Evolutionary conservation across 1,140 invertebrate species (phyloP).

Genomic region (Potamilus streckersoni): DNA sequence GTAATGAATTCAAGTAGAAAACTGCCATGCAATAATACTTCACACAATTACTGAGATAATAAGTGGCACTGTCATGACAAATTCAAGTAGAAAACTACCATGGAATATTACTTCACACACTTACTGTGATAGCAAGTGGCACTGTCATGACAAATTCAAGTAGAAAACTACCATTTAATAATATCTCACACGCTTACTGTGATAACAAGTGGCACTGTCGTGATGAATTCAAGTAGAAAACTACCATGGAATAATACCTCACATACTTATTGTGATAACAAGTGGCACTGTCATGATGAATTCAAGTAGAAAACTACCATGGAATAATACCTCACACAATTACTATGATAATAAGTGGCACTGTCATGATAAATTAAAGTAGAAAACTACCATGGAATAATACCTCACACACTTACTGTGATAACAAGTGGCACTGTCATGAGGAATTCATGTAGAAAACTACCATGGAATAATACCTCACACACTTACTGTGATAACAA

Average conservation of each 20-base stretch:
- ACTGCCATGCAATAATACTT: slow-evolving; percentile 90
- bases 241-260: slow-evolving; percentile 92
- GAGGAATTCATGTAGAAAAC: slow-evolving; percentile 93
- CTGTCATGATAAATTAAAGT: slow-evolving; percentile 92
- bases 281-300: slow-evolving; percentile 94
- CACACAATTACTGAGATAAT: slow-evolving; percentile 92
- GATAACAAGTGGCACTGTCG: slow-evolving; percentile 92
- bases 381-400: slow-evolving; percentile 93
- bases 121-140: slow-evolving; percentile 93
- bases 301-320: slow-evolving; percentile 94
- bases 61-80: slow-evolving; percentile 94
- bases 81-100: slow-evolving; percentile 93
- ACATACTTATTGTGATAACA: slow-evolving; percentile 91
- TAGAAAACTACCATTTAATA: slow-evolving; percentile 92
- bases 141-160: slow-evolving; percentile 94
- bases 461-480: slow-evolving; percentile 91
- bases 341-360: slow-evolving; percentile 93
- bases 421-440: slow-evolving; percentile 94
- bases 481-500: slow-evolving; percentile 92
- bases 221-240: slow-evolving; percentile 94
- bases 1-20: slow-evolving; percentile 95
- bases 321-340: slow-evolving; percentile 92
- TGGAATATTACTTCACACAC: slow-evolving; percentile 92
- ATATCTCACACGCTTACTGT: slow-evolving; percentile 94
- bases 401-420: slow-evolving; percentile 93